Percentiles rank a stretch among this genome's conserved stretches.
Evolutionary conservation across 2,888 invertebrate genomes (phyloP).

Genomic region (Halictus ligatus): DNA sequence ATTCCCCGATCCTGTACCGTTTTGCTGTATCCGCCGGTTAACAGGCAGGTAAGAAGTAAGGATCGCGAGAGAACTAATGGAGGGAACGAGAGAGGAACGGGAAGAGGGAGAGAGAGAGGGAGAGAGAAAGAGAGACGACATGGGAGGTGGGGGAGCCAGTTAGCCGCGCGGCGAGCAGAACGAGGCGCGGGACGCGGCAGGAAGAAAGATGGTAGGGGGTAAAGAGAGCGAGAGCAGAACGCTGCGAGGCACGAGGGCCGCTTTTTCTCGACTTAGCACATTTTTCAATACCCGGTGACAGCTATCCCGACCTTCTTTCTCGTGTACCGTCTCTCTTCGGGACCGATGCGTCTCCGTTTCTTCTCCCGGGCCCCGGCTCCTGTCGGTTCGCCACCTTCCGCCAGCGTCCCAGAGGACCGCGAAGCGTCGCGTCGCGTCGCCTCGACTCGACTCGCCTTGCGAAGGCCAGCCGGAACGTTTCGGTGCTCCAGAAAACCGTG

Average conservation of each 20-base stretch:
- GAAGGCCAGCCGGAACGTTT: constrained; percentile 49
- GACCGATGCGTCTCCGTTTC: constrained; percentile 55
- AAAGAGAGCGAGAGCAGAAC: constrained; percentile 71
- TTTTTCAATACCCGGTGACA: constrained; percentile 82
- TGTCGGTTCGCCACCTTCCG: constrained; percentile 65
- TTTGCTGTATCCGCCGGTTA: constrained; percentile 79
- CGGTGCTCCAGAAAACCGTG: constrained; percentile 63
- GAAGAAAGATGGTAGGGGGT: constrained; percentile 63
- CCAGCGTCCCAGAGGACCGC: constrained; percentile 40
- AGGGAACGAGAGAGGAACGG: constrained; percentile 48
- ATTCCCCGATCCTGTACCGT: constrained; percentile 81
- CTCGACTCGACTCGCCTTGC: constrained; percentile 16
- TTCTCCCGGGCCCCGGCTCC: constrained; percentile 43
- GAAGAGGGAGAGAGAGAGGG: constrained; percentile 10
- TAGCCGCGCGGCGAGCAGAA: constrained; percentile 43
- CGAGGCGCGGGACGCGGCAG: constrained; percentile 42
- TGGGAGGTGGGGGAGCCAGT: constrained; percentile 51
- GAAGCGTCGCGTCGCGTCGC: constrained; percentile 17
- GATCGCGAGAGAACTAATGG: constrained; percentile 73
- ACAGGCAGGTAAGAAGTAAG: constrained; percentile 79
- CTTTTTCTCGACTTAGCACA: constrained; percentile 81
- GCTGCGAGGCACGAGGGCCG: constrained; percentile 77
- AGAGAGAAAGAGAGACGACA: background rate
- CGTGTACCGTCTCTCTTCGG: constrained; percentile 53
- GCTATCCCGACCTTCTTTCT: constrained; percentile 74